Percentiles rank a stretch among this genome's conserved stretches.
Evolutionary conservation across 2,797 vertebrate genomes (phyloP).

Genomic region (Halcyon chelicuti): DNA sequence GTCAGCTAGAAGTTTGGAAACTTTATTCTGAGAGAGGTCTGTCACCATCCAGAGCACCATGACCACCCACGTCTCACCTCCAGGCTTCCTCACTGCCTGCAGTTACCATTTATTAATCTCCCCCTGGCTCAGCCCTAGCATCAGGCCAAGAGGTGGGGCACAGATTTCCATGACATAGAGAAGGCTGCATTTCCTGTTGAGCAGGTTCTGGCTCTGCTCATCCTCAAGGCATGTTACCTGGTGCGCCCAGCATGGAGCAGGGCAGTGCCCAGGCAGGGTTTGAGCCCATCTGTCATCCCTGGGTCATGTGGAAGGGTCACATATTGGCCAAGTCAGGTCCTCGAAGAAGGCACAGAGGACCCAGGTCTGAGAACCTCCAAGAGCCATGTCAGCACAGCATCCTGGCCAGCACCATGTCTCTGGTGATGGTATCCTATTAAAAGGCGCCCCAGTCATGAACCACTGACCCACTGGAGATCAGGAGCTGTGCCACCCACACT

Average conservation of each 20-base stretch:
- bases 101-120: not conserved
- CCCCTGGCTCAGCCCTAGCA: not conserved
- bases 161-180: not conserved
- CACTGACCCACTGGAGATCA: not conserved
- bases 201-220: slow-evolving; percentile 14
- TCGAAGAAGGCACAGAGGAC: not conserved
- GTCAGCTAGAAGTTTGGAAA: not conserved
- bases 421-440: not conserved
- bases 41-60: not conserved
- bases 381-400: not conserved
- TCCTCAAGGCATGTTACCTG: accelerated
- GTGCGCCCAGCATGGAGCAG: not conserved
- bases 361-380: not conserved
- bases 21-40: not conserved
- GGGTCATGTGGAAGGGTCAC: not conserved
- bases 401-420: not conserved
- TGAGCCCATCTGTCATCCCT: not conserved
- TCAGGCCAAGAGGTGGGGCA: slow-evolving; percentile 11
- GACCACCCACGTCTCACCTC: not conserved
- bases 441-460: not conserved
- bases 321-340: not conserved
- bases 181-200: not conserved
- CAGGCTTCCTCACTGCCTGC: not conserved
- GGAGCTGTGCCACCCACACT: not conserved
- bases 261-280: not conserved